Evolutionary conservation across 1,140 invertebrate genomes (phyloP).

Genomic region (Theocolax elegans): DNA sequence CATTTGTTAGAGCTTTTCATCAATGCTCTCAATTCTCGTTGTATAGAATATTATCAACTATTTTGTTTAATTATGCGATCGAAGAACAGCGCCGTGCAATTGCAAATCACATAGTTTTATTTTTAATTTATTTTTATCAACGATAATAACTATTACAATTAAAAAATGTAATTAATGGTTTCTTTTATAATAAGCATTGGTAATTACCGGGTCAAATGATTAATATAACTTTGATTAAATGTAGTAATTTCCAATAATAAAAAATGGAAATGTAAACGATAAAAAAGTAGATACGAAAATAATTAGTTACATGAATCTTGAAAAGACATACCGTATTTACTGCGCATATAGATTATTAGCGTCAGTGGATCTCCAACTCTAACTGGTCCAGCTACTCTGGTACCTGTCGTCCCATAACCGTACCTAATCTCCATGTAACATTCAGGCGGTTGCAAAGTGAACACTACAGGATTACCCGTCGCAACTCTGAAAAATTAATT

Average conservation of each 20-base stretch:
- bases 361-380: conserved; percentile 92
- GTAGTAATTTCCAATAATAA: no score
- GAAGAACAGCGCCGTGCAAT: no score
- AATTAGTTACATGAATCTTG: neutral
- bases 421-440: conserved; percentile 95
- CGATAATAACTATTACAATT: no score
- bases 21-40: no score
- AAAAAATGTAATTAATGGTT: no score
- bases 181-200: no score
- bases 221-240: no score
- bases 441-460: conserved; percentile 90
- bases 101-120: no score
- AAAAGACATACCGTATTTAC: conserved; percentile 81
- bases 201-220: no score
- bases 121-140: neutral
- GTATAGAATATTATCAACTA: no score
- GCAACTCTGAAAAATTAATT: conserved; percentile 76
- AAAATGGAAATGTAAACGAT: no score
- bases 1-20: neutral
- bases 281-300: no score
- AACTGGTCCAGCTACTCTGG: conserved; percentile 87
- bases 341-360: conserved; percentile 93
- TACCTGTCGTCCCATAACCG: conserved; percentile 86
- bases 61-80: neutral
- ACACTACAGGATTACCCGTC: conserved; percentile 93